These are phyloP conservation scores for Galerucella calmariensis DNA, from an alignment of 2,888 invertebrate genomes.

Conservation along the genomic window DNA sequence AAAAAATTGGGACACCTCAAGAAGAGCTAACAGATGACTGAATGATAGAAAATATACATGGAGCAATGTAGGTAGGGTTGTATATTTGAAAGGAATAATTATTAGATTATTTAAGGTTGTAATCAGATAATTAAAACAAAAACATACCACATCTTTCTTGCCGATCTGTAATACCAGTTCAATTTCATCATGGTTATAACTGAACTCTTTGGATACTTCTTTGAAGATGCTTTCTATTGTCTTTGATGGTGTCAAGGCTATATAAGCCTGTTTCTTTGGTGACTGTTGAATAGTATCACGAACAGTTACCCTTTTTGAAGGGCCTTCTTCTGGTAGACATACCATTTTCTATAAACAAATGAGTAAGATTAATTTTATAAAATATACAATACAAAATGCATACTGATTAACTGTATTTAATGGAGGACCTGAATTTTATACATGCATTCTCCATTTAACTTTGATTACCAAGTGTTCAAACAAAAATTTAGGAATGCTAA, in stretches of 20 bases:
- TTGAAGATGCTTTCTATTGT: conserved; percentile 64
- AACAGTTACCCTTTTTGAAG: conserved; percentile 52
- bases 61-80: too few relatives aligned
- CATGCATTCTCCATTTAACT: too few relatives aligned
- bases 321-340: conserved; percentile 63
- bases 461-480: too few relatives aligned
- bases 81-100: too few relatives aligned
- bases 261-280: conserved; percentile 51
- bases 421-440: too few relatives aligned
- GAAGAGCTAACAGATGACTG: too few relatives aligned
- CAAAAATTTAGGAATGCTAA: too few relatives aligned
- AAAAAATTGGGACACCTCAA: too few relatives aligned
- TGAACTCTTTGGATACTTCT: conserved; percentile 65
- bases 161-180: conserved; percentile 51
- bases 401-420: too few relatives aligned
- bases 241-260: conserved; percentile 62
- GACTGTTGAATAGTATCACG: conserved; percentile 56
- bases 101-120: too few relatives aligned
- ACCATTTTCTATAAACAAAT: conserved; percentile 65
- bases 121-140: background rate
- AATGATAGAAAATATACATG: too few relatives aligned
- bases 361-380: conserved; percentile 12
- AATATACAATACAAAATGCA: background rate
- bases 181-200: conserved; percentile 60
- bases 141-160: conserved; percentile 51